Evolutionary conservation across 2,888 invertebrate genomes (phyloP), one percentile per base, ranked within the genome.

Genomic region (Boloria euphrosyne): DNA sequence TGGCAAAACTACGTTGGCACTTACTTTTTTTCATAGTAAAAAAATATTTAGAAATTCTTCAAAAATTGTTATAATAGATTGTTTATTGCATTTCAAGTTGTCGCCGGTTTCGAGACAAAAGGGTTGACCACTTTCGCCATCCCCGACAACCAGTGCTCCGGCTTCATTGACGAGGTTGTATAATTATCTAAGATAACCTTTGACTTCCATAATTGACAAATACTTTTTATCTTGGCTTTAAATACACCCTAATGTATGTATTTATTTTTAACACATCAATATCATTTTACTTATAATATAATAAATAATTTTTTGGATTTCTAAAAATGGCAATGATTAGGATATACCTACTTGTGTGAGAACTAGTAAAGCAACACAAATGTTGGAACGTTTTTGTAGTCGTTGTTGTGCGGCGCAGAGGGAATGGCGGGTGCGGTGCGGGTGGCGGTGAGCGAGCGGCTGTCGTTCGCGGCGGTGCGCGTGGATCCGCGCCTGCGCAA

Each of bases 141-240:
- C 17, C 70, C 68, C 2, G 22, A 51, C 16, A 44, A 64, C 13
- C 72, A 71, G 53, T 72, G 72, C 53, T 61, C 66, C 46, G 72
- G 72, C 2, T 64, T 63, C 27, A 54, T 72, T 14, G 67, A 69
- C 22, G 58, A 70, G 63, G 71, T 72, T 16, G 58, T 58, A 58
- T 16, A 16, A 60, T 31, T 6, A 14, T 55, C 13, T 10, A 13
- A 22, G 4, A 38, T 38, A 38, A 38, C 2, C 5, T 38, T 38
- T 38, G 7, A 38, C 7, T 38, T 38, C 7, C 7, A 38, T 22
- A 22, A 22, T 22, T n/a, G n/a, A n/a, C n/a, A n/a, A n/a, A n/a
- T n/a, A n/a, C n/a, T n/a, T n/a, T n/a, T n/a, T n/a, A n/a, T n/a
- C n/a, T n/a, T n/a, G n/a, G n/a, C n/a, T n/a, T n/a, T n/a, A n/a